Conservation (phyloP, 2,888 invertebrate species). For the Drosophila recens region DNA sequence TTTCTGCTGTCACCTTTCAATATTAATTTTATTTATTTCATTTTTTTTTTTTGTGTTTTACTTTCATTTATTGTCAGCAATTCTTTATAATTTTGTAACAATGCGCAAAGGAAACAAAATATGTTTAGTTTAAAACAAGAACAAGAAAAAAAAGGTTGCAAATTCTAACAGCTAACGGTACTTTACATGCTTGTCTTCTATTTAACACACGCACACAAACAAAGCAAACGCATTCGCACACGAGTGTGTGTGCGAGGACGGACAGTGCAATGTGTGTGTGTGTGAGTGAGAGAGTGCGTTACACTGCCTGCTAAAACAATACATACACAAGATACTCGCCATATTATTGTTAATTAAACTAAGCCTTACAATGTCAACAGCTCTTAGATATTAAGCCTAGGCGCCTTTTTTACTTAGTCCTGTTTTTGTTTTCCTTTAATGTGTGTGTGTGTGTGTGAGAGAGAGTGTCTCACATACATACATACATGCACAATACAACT, state of each 20-base stretch:
- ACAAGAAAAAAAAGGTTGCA: constrained; percentile 10
- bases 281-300: constrained; percentile 6
- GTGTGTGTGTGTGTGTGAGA: constrained; percentile 16
- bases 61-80: constrained; percentile 73
- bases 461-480: neutral
- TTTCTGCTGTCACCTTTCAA: constrained; percentile 12
- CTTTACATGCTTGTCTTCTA: constrained; percentile 36
- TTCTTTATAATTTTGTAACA: constrained; percentile 41
- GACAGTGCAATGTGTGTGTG: constrained; percentile 49
- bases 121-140: constrained; percentile 3
- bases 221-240: constrained; percentile 36
- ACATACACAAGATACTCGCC: constrained; percentile 20
- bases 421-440: constrained; percentile 7
- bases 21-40: constrained; percentile 25
- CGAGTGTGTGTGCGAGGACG: constrained; percentile 54
- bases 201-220: constrained; percentile 20
- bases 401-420: constrained; percentile 16
- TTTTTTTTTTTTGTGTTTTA: constrained; percentile 28
- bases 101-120: constrained; percentile 27
- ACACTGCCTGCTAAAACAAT: constrained; percentile 32
- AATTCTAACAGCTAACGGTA: constrained; percentile 39
- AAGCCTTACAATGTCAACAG: constrained; percentile 45
- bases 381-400: constrained; percentile 40
- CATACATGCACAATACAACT: constrained; percentile 36
- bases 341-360: constrained; percentile 34